Evolutionary conservation across 2,888 invertebrate genomes (phyloP).

Genomic region (Temnothorax ravouxi): DNA sequence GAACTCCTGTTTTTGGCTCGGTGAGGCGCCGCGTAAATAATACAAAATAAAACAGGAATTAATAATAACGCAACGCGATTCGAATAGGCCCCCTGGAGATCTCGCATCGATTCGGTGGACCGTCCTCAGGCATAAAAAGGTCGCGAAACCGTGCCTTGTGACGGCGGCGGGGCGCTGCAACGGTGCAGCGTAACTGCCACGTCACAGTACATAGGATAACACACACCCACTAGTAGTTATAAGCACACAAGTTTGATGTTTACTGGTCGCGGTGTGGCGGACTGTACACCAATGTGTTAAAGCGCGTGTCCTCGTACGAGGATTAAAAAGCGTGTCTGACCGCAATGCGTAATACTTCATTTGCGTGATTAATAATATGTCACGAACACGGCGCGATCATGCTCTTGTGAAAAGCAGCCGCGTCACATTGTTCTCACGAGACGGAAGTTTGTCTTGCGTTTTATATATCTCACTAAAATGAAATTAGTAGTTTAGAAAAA

Average conservation of each 20-base stretch:
- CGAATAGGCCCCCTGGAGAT: too few species aligned
- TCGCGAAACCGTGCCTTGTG: too few species aligned
- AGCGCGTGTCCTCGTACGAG: constrained; percentile 62
- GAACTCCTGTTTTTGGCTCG: too few species aligned
- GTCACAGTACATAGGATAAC: constrained; percentile 69
- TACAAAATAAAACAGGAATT: too few species aligned
- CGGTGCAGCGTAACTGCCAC: too few species aligned
- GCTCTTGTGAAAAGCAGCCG: constrained; percentile 23
- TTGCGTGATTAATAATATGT: constrained; percentile 43
- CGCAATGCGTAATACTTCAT: constrained; percentile 80
- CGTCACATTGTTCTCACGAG: constrained; percentile 63
- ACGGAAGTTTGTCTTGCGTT: constrained; percentile 63
- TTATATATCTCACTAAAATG: neutral
- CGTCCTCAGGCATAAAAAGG: too few species aligned
- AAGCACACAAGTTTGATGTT: constrained; percentile 71
- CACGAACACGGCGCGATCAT: constrained; percentile 9
- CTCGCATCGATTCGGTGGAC: too few species aligned
- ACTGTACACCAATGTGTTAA: constrained; percentile 55
- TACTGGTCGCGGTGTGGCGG: constrained; percentile 70
- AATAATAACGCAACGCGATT: too few species aligned
- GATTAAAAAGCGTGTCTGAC: constrained; percentile 77
- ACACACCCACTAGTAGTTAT: constrained; percentile 62
- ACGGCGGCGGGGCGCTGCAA: too few species aligned
- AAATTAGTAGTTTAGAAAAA: neutral
- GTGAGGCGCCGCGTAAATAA: too few species aligned